These are phyloP conservation scores for Ictidomys tridecemlineatus DNA, from an alignment of 2,113 vertebrate species.

Conservation along the genomic window DNA sequence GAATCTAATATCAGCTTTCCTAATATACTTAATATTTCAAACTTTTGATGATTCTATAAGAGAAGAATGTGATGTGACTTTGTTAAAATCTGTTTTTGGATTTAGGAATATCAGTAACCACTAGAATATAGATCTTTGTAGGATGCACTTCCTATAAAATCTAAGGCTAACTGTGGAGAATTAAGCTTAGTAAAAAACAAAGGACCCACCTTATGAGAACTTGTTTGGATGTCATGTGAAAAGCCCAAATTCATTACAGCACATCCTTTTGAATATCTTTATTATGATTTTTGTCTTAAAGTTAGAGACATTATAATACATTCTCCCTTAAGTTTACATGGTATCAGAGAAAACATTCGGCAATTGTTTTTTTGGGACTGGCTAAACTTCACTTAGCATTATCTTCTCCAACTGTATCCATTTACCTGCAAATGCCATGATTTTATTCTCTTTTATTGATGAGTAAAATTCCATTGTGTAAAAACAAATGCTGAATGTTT, in stretches of 20 bases:
- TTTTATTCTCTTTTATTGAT: too few species aligned
- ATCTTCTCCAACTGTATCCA: too few species aligned
- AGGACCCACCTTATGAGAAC: neutral
- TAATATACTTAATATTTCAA: neutral
- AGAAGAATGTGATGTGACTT: slow-evolving; percentile 31
- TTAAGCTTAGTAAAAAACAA: neutral
- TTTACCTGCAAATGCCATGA: too few species aligned
- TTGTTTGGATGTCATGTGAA: slow-evolving; percentile 19
- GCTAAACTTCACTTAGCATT: too few species aligned
- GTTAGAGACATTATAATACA: neutral
- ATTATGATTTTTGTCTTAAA: slow-evolving; percentile 44
- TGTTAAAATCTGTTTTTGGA: neutral
- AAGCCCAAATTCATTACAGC: neutral
- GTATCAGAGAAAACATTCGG: neutral
- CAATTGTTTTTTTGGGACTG: too few species aligned
- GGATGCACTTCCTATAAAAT: neutral
- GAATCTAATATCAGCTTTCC: neutral
- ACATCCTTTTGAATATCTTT: neutral
- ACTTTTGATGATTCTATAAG: neutral
- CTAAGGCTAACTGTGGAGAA: neutral
- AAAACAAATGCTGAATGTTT: too few species aligned
- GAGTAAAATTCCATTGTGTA: too few species aligned
- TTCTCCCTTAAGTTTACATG: neutral
- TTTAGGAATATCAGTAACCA: slow-evolving; percentile 34
- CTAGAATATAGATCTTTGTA: slow-evolving; percentile 5